Conservation (phyloP, 2,888 invertebrate genomes). For the Isotomurus palustris region DNA sequence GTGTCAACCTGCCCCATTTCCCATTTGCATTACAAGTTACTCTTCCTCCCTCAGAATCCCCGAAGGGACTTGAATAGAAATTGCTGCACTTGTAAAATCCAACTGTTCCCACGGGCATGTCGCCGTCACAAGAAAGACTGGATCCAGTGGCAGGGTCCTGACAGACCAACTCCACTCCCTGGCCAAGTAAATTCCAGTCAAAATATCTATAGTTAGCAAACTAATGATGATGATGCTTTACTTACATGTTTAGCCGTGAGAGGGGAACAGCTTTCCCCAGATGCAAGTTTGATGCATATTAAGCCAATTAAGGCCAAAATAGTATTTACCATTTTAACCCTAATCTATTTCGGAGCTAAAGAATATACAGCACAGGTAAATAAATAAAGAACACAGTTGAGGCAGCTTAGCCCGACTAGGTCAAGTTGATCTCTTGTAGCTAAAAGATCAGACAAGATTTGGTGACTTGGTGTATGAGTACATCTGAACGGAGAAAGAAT, state of each 20-base stretch:
- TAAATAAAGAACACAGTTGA: too few species aligned
- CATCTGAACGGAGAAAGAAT: too few species aligned
- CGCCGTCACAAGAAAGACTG: constrained; percentile 15
- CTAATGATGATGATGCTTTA: background rate
- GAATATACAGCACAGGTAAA: too few species aligned
- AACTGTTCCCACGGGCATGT: constrained; percentile 16
- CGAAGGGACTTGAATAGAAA: constrained; percentile 24
- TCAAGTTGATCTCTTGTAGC: too few species aligned
- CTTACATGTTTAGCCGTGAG: constrained; percentile 14
- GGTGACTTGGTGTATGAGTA: too few species aligned
- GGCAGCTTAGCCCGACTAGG: too few species aligned
- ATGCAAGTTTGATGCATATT: too few species aligned
- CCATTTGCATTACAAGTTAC: constrained; percentile 29
- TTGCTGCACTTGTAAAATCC: constrained; percentile 28
- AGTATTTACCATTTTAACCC: too few species aligned
- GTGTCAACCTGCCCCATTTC: constrained; percentile 25
- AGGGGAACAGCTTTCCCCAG: constrained; percentile 14
- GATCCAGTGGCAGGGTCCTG: constrained; percentile 26
- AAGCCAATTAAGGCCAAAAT: too few species aligned
- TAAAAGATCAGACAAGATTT: too few species aligned
- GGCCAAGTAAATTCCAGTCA: background rate
- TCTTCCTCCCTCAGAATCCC: constrained; percentile 28
- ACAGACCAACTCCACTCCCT: constrained; percentile 31
- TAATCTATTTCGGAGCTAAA: too few species aligned
- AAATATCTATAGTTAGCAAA: background rate